Base-by-base conservation (phyloP, 2,113 vertebrate species). In the Coturnix japonica region DNA sequence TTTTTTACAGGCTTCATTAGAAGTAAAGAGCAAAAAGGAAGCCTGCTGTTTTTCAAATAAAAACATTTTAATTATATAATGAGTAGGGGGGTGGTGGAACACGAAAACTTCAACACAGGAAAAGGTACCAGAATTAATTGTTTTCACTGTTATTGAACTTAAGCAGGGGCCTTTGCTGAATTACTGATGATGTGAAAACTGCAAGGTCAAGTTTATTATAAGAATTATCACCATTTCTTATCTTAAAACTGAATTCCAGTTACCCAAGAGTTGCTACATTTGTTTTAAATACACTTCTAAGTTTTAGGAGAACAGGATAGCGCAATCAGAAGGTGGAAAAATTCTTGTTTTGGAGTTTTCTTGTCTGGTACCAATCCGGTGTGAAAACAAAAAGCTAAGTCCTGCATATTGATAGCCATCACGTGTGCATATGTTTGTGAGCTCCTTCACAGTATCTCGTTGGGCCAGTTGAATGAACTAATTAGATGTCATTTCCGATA, bases 211-310 rank as follows among this genome's bases (percentile, higher is more conserved):
- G 18, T 21, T 53, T 76, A 3, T 65, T 82, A 22, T 13, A 79
- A 49, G n/a, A 60, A 51, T 19, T 6, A 56, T 93, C 22, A 31
- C 30, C 2, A 15, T 47, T 81, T 83, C 33, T 73, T 81, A 25
- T 12, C 95, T 84, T 80, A n/a, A 56, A 64, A 66, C 8, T 43
- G n/a, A 30, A 46, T 85, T 84, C 70, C 22, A 60, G 1, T 71
- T 86, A 76, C n/a, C 11, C 16, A 65, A 64, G 19, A 69, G 33
- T 44, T 46, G 25, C 39, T 63, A 43, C 43, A 22, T 89, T 78
- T 85, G 7, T 79, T 95, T 85, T 69, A 84, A 21, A 44, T 84
- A 6, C 28, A 59, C 51, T 72, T 96, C 77, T 65, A 56, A 89
- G 72, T 80, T 89, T 44, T 53, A 56, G 43, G 9, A n/a, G 9